Conservation (phyloP, 2,113 vertebrate genomes). For the Eulemur rufifrons region DNA sequence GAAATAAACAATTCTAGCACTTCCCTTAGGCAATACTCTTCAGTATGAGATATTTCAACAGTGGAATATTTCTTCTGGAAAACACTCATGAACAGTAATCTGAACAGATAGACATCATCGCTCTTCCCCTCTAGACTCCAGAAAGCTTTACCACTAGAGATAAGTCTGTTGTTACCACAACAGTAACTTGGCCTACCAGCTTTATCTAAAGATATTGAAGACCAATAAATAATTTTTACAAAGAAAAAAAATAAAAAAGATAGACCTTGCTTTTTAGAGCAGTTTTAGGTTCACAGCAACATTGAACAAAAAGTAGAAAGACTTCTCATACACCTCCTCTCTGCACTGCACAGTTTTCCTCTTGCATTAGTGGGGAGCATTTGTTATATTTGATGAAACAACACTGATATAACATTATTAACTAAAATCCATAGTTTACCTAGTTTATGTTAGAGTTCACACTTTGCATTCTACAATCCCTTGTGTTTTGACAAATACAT, state of each 20-base stretch:
- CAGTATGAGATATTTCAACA: constrained; percentile 1
- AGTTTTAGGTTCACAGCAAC: not conserved
- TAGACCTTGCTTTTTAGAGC: not conserved
- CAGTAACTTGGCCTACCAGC: not conserved
- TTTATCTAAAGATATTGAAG: constrained; percentile 4
- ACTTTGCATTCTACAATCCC: not conserved
- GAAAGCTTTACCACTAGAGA: not conserved
- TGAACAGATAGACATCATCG: not conserved
- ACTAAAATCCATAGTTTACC: not conserved
- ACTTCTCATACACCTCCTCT: not conserved
- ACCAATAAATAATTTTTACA: not conserved
- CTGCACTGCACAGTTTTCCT: not conserved
- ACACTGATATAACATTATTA: not conserved
- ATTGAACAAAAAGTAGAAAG: not conserved
- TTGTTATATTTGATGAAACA: not conserved
- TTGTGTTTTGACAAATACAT: not conserved
- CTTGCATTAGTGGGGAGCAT: not conserved
- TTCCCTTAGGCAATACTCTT: constrained; percentile 54
- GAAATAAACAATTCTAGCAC: not conserved
- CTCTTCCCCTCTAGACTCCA: not conserved
- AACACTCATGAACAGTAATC: constrained; percentile 13
- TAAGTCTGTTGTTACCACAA: not conserved
- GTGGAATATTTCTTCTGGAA: constrained; percentile 12
- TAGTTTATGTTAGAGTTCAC: not conserved
- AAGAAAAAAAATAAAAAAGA: not conserved